These are phyloP conservation scores for Microcebus griseorufus DNA, from an alignment of 2,113 vertebrate genomes.

Conservation along the genomic window DNA sequence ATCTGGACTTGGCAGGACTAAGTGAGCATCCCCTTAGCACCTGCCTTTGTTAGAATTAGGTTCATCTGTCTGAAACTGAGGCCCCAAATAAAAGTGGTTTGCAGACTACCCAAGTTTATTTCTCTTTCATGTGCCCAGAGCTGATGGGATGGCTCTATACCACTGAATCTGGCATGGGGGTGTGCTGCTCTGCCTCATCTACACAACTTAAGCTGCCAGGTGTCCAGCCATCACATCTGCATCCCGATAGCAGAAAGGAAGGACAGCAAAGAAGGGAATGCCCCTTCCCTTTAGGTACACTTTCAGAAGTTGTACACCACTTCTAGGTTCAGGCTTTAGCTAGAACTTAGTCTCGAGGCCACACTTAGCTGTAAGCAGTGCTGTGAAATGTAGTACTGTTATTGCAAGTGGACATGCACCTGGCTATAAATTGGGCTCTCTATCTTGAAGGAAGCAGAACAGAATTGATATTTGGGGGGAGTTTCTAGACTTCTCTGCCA, in stretches of 20 bases:
- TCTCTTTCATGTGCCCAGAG: background rate
- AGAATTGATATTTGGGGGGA: accelerated
- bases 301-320: background rate
- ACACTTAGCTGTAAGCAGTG: background rate
- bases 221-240: background rate
- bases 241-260: background rate
- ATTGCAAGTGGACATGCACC: background rate
- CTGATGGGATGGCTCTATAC: background rate
- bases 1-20: background rate
- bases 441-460: background rate
- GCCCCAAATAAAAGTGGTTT: background rate
- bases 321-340: background rate
- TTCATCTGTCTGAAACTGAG: background rate
- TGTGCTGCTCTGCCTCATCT: background rate
- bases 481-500: background rate
- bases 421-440: background rate
- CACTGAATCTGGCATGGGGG: background rate
- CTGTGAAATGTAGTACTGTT: background rate
- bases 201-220: background rate
- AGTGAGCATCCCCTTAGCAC: background rate
- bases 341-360: background rate
- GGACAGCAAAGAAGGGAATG: background rate
- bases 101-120: background rate
- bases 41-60: background rate
- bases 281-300: background rate